Evolutionary conservation across 2,113 vertebrate species (phyloP), one percentile per base, ranked within the genome.

Genomic region (Cyprinodon brontotheroides): DNA sequence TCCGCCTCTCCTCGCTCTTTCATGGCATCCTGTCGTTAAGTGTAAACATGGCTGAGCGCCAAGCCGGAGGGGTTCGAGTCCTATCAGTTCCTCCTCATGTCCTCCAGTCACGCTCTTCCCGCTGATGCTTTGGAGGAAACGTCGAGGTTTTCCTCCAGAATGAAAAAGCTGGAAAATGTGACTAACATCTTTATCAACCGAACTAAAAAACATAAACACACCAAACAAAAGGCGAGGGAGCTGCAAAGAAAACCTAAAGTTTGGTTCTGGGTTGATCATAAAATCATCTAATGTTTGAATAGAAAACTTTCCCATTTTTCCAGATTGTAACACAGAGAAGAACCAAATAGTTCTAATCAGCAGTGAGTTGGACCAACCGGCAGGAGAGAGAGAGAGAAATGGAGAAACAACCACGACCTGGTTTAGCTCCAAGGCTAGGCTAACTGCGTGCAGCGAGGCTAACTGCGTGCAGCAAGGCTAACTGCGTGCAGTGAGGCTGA

Each of bases 1-100:
- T 45, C 74, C 71, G 78, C 87, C 85, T 88, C 80, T 84, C 75
- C 78, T 85, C 68, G 41, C 83, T 87, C 87, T 85, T 88, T 86
- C 84, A 76, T 45, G 82, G 84, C 59, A 48, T 85, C 84, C 85
- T 83, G 87, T 83, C 65, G 83, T 86, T 81, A 81, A 85, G 84
- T 85, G 89, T 91, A 87, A 91, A 87, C 87, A 86, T 39, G 77
- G 87, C 81, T 73, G 85, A 86, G 87, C 78, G 60, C 62, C 14
- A 79, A 83, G 78, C 86, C 78, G 22, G 89, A 85, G 89, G 81
- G 87, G 84, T 85, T 83, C 66, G 67, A 79, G 78, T 88, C 68
- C 75, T 80, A 81, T 86, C 89, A 61, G 83, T 64, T 76, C 77
- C 64, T 84, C 77, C 75, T 74, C 68, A 70, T 39, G 73, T 86